phyloP scores from a whole-genome alignment of 2,113 vertebrate species.

The Delphinapterus leucas region DNA sequence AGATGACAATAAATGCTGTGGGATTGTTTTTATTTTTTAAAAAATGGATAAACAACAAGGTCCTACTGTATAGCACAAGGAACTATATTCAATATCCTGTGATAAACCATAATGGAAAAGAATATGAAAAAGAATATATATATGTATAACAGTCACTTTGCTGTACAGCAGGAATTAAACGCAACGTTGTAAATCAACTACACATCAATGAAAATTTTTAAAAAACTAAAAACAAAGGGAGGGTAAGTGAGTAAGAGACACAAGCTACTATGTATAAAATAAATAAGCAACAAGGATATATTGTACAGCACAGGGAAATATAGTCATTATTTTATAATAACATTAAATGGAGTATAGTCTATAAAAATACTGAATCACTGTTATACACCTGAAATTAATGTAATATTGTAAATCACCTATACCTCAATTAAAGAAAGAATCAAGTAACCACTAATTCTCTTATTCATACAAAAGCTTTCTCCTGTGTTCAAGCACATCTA shows the following conservation, averaged over 20 bases:
- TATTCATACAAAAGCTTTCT: slow-evolving; percentile 60
- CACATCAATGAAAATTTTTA: background rate
- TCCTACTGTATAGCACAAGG: background rate
- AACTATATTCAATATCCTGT: background rate
- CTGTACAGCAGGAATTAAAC: background rate
- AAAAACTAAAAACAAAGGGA: background rate
- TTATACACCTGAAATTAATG: background rate
- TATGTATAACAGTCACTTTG: background rate
- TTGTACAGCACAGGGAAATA: background rate
- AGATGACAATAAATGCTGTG: too few species aligned
- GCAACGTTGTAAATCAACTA: background rate
- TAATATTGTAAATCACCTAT: background rate
- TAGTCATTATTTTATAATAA: background rate
- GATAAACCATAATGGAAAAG: background rate
- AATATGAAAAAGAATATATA: background rate
- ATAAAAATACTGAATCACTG: background rate
- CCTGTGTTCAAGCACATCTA: slow-evolving; percentile 63
- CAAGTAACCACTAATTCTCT: slow-evolving; percentile 60
- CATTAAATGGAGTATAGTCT: background rate
- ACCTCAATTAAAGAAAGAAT: slow-evolving; percentile 20
- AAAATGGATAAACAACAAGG: background rate
- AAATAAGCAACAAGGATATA: background rate
- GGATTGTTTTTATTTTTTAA: too few species aligned
- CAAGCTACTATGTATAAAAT: background rate
- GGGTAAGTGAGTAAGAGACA: background rate